A percentile compares a stretch with the other conserved stretches of the same genome.
These are phyloP conservation scores for Omphaloscelis lunosa DNA, from an alignment of 2,888 invertebrate genomes.

Conservation along the genomic window DNA sequence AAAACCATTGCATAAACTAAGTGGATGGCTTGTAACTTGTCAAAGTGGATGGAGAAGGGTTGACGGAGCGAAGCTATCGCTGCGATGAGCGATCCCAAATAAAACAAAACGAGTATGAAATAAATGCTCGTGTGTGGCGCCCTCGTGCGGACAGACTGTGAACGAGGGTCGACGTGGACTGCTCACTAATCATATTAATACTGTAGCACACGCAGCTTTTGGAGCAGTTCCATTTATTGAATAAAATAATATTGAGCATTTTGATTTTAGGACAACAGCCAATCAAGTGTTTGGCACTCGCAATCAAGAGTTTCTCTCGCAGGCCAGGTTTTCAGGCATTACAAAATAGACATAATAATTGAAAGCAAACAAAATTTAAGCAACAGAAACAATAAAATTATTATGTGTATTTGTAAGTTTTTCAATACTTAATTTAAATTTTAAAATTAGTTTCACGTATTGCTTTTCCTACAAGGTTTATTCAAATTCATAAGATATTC, in stretches of 20 bases:
- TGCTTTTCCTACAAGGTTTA: not conserved
- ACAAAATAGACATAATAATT: too few species aligned
- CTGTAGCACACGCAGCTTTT: too few species aligned
- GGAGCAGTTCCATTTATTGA: too few species aligned
- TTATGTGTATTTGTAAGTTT: too few species aligned
- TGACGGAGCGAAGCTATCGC: not conserved
- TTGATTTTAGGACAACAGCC: too few species aligned
- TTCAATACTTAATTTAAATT: not conserved
- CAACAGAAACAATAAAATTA: too few species aligned
- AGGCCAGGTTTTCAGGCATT: too few species aligned
- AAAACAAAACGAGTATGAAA: not conserved
- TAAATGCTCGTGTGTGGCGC: not conserved
- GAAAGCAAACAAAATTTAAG: too few species aligned
- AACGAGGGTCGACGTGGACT: not conserved
- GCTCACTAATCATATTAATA: not conserved
- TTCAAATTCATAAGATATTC: constrained; percentile 1
- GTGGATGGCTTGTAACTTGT: constrained; percentile 2
- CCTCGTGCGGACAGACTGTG: not conserved
- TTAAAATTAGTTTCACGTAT: not conserved
- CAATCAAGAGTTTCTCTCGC: too few species aligned
- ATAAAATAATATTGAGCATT: too few species aligned
- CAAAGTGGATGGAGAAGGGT: constrained; percentile 9
- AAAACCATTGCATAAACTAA: not conserved
- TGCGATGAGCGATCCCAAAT: not conserved
- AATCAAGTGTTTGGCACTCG: too few species aligned